phyloP scores from a whole-genome alignment of 1,140 invertebrate genomes.

The Monochamus saltuarius region DNA sequence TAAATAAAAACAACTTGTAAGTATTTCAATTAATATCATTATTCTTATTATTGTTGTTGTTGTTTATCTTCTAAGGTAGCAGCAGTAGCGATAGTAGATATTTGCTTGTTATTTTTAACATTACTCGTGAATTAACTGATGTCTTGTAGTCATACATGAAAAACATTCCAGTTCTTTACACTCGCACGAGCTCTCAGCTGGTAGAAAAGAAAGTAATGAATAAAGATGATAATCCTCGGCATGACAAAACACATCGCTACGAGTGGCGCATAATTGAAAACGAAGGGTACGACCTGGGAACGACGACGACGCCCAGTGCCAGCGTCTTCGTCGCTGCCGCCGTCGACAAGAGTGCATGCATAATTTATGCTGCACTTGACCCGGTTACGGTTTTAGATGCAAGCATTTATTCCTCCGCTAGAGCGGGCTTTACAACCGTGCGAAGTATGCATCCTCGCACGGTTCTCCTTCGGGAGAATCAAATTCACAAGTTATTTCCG shows the following conservation, averaged over 20 bases:
- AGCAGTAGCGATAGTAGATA: too few relatives aligned
- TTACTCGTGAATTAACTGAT: too few relatives aligned
- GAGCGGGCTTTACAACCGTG: background rate
- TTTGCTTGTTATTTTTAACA: too few relatives aligned
- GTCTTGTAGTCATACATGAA: too few relatives aligned
- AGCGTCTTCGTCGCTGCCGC: background rate
- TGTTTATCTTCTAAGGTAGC: too few relatives aligned
- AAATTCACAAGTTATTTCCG: background rate
- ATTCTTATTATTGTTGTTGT: too few relatives aligned
- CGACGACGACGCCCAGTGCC: background rate
- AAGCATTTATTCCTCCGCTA: background rate
- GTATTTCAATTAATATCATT: too few relatives aligned
- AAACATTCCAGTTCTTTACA: too few relatives aligned
- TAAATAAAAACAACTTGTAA: too few relatives aligned
- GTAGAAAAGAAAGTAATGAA: slow-evolving; percentile 20
- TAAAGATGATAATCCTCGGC: slow-evolving; percentile 28
- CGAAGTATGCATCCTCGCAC: slow-evolving; percentile 1
- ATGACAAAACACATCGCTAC: slow-evolving; percentile 26
- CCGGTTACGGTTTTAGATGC: background rate
- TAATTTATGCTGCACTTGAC: background rate
- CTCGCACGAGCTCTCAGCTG: background rate
- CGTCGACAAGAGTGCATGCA: slow-evolving; percentile 6
- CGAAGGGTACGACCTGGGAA: background rate
- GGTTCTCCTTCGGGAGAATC: slow-evolving; percentile 6
- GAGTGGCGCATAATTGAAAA: slow-evolving; percentile 11